These are phyloP conservation scores for Acronicta alni DNA, from an alignment of 2,888 invertebrate genomes.

Conservation along the genomic window DNA sequence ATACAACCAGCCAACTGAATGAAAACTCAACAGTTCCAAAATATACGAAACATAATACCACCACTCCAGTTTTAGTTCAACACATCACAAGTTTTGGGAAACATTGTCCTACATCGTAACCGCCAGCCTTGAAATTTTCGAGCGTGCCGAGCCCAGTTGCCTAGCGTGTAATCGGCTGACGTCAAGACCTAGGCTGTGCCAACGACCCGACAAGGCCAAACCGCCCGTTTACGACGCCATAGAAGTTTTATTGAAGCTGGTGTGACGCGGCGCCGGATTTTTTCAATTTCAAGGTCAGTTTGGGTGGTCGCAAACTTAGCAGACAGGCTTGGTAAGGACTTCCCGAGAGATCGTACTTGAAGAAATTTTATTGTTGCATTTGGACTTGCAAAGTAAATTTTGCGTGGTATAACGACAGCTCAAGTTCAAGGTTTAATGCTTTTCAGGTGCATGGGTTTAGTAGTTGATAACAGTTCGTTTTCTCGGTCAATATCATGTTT, in stretches of 20 bases:
- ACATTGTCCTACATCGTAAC: constrained; percentile 42
- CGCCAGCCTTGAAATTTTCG: constrained; percentile 52
- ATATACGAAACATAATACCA: constrained; percentile 8
- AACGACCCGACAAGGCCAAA: constrained; percentile 76
- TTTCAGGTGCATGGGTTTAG: no score
- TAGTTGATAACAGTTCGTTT: no score
- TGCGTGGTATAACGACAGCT: no score
- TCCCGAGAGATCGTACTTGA: not conserved
- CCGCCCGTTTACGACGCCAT: constrained; percentile 67
- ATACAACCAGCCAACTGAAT: not conserved
- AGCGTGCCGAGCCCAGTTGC: constrained; percentile 52
- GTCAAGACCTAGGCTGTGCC: constrained; percentile 70
- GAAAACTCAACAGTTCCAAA: constrained; percentile 1
- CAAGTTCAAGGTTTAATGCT: no score
- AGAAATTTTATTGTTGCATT: not conserved
- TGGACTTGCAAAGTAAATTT: no score
- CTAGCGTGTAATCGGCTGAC: constrained; percentile 64
- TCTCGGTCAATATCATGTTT: not conserved
- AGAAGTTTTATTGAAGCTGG: constrained; percentile 64
- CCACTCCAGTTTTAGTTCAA: constrained; percentile 17
- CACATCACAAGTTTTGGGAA: constrained; percentile 36
- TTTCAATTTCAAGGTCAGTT: constrained; percentile 46
- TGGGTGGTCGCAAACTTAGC: not conserved
- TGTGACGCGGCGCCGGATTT: constrained; percentile 59
- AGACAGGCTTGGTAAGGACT: not conserved